phyloP scores from a whole-genome alignment of 2,888 invertebrate genomes.

The Tyria jacobaeae region DNA sequence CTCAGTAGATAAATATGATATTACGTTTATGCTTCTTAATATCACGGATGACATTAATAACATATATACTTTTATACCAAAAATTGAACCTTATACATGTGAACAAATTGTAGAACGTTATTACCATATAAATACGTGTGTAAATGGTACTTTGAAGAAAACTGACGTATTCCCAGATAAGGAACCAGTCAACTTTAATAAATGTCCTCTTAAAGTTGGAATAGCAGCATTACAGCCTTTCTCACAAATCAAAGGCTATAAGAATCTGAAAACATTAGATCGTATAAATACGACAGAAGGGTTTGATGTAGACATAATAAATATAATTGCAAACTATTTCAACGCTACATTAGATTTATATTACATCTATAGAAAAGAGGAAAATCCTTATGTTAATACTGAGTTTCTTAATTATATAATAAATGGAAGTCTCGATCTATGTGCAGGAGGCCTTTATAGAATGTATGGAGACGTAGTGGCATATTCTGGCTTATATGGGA shows the following conservation, averaged over 20 bases:
- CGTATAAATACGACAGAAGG: slow-evolving; percentile 56
- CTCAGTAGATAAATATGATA: slow-evolving; percentile 49
- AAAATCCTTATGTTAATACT: slow-evolving; percentile 48
- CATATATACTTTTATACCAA: slow-evolving; percentile 57
- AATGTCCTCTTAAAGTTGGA: slow-evolving; percentile 67
- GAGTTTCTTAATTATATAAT: slow-evolving; percentile 59
- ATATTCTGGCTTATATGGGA: slow-evolving; percentile 71
- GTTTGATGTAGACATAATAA: slow-evolving; percentile 67
- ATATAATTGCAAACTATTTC: slow-evolving; percentile 65
- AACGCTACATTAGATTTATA: slow-evolving; percentile 64
- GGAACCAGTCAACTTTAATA: slow-evolving; percentile 58
- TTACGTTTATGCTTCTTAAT: slow-evolving; percentile 56
- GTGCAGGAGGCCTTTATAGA: slow-evolving; percentile 72
- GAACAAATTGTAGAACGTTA: slow-evolving; percentile 37
- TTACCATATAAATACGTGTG: slow-evolving; percentile 55
- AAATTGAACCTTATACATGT: slow-evolving; percentile 59
- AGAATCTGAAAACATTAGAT: slow-evolving; percentile 56
- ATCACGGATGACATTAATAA: slow-evolving; percentile 26
- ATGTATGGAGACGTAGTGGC: slow-evolving; percentile 66
- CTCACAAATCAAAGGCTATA: slow-evolving; percentile 52
- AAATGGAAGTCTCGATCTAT: slow-evolving; percentile 69
- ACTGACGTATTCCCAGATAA: slow-evolving; percentile 57
- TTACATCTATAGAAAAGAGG: slow-evolving; percentile 58
- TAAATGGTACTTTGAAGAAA: slow-evolving; percentile 47
- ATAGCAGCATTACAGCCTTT: slow-evolving; percentile 66